A percentile compares a stretch with the other conserved stretches of the same genome.
These are phyloP conservation scores for Percopsis transmontana DNA, from an alignment of 2,113 vertebrate genomes.

Conservation along the genomic window DNA sequence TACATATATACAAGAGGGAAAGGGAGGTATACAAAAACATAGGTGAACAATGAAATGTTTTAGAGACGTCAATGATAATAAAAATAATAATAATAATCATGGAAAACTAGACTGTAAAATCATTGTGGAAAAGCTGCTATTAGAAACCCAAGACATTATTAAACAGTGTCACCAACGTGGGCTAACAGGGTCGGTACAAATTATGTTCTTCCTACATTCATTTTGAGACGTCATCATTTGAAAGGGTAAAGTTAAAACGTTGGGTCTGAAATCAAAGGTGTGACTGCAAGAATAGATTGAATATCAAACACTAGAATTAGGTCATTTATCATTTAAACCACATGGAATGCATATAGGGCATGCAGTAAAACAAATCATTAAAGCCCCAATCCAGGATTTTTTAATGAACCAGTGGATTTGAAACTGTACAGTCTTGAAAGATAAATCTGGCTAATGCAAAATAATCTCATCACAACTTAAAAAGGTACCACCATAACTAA, in stretches of 20 bases:
- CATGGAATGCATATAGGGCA: slow-evolving; percentile 42
- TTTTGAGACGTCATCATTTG: slow-evolving; percentile 59
- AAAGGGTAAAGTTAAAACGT: slow-evolving; percentile 22
- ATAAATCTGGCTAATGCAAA: slow-evolving; percentile 8
- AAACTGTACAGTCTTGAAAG: neutral
- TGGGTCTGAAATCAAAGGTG: slow-evolving; percentile 27
- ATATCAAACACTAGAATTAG: slow-evolving; percentile 31
- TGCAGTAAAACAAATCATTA: slow-evolving; percentile 44
- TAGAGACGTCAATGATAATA: slow-evolving; percentile 12
- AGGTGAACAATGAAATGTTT: slow-evolving; percentile 24
- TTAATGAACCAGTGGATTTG: slow-evolving; percentile 1
- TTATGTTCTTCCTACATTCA: slow-evolving; percentile 63
- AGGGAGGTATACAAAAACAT: slow-evolving; percentile 23
- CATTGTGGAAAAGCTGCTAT: slow-evolving; percentile 64
- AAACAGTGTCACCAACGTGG: slow-evolving; percentile 26
- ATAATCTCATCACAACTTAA: slow-evolving; percentile 17
- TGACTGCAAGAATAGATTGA: slow-evolving; percentile 25
- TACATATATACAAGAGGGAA: slow-evolving; percentile 38
- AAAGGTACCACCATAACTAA: neutral
- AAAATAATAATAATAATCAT: neutral
- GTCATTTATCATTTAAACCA: slow-evolving; percentile 44
- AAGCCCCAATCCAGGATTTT: slow-evolving; percentile 47
- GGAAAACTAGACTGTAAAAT: neutral
- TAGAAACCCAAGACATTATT: slow-evolving; percentile 58
- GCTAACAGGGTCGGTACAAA: slow-evolving; percentile 49